phyloP scores from a whole-genome alignment of 2,888 invertebrate genomes.

The Aleiodes alternator region DNA sequence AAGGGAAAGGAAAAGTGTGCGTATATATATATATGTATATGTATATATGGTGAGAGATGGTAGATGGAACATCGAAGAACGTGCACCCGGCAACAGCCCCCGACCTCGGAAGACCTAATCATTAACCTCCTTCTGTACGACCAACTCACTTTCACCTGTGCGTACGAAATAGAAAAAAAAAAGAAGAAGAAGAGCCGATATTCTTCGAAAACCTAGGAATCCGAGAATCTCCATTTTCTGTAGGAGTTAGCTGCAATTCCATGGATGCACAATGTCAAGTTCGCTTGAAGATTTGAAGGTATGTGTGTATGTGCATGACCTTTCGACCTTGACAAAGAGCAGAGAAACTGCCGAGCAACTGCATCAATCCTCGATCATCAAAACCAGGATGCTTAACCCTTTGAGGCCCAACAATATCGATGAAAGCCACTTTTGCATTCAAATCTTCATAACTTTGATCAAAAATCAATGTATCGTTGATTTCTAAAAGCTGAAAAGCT shows the following conservation, averaged over 20 bases:
- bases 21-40: constrained; percentile 45
- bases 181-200: background rate
- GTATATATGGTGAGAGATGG: constrained; percentile 52
- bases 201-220: constrained; percentile 6
- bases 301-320: constrained; percentile 3
- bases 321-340: constrained; percentile 11
- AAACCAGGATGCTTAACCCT: too few relatives aligned
- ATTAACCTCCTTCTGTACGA: constrained; percentile 71
- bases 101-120: constrained; percentile 72
- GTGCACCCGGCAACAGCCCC: constrained; percentile 74
- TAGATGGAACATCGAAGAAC: constrained; percentile 62
- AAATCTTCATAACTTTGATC: too few relatives aligned
- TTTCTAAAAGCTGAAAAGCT: too few relatives aligned
- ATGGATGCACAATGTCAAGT: constrained; percentile 5
- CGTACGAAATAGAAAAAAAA: constrained; percentile 1
- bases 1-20: constrained; percentile 45
- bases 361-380: too few relatives aligned
- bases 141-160: constrained; percentile 67
- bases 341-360: background rate
- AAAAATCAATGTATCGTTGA: too few relatives aligned
- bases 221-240: background rate
- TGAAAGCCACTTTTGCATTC: too few relatives aligned
- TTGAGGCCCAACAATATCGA: too few relatives aligned
- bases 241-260: background rate
- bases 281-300: background rate